Evolutionary conservation across 2,888 invertebrate genomes (phyloP).

Genomic region (Nasonia oneida): DNA sequence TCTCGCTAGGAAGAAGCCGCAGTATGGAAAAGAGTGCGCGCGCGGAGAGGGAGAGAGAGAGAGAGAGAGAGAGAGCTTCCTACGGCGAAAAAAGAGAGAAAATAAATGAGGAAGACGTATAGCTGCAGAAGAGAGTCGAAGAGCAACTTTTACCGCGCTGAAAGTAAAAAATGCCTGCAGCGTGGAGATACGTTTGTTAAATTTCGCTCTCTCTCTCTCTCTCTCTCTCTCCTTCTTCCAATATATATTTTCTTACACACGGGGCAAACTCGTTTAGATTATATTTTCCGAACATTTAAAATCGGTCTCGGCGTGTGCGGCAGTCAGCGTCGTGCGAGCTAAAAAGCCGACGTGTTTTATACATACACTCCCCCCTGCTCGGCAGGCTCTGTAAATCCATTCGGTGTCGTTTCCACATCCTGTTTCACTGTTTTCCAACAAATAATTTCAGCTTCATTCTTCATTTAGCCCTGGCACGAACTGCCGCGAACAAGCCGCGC

Average conservation of each 20-base stretch:
- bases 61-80: constrained; percentile 22
- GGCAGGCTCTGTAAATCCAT: constrained; percentile 74
- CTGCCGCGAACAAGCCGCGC: constrained; percentile 78
- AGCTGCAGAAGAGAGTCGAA: constrained; percentile 72
- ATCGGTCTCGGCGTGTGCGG: neutral
- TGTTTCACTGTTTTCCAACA: constrained; percentile 79
- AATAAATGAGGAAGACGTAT: constrained; percentile 62
- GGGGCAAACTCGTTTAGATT: too few species aligned
- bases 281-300: constrained; percentile 5
- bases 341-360: constrained; percentile 3
- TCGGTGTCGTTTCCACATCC: constrained; percentile 79
- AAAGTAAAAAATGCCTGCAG: constrained; percentile 53
- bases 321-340: neutral
- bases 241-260: too few species aligned
- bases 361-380: neutral
- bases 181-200: neutral
- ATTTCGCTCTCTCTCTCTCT: too few species aligned
- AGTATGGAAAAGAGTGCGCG: constrained; percentile 53
- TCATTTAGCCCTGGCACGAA: constrained; percentile 79
- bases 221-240: too few species aligned
- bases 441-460: constrained; percentile 80
- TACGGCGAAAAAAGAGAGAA: constrained; percentile 28
- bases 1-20: constrained; percentile 65
- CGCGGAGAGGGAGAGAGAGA: constrained; percentile 5
- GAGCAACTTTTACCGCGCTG: constrained; percentile 77